Percentiles rank a stretch among this genome's conserved stretches.
phyloP scores from a whole-genome alignment of 1,140 invertebrate species.

The Apolygus lucorum region DNA sequence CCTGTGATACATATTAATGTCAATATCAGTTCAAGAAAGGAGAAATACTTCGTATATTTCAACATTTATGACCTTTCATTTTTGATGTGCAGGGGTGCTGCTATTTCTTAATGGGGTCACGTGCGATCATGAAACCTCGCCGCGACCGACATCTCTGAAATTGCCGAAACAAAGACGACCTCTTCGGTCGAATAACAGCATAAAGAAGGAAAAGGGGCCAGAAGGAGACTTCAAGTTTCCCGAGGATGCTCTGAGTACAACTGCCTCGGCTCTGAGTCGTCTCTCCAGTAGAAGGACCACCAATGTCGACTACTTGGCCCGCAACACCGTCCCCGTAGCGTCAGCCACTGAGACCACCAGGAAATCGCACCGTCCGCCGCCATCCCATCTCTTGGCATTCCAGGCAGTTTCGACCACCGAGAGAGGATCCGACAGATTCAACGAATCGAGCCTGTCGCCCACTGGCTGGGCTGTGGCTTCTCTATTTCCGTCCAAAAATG shows the following conservation, averaged over 20 bases:
- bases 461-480: slow-evolving; percentile 13
- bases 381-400: slow-evolving; percentile 6
- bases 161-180: not conserved
- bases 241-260: slow-evolving; percentile 9
- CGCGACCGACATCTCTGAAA: not conserved
- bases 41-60: not conserved
- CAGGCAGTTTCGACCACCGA: not conserved
- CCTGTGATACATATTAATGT: not conserved
- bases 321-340: slow-evolving; percentile 15
- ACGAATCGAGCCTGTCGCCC: not conserved
- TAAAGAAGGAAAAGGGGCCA: not conserved
- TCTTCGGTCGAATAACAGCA: not conserved
- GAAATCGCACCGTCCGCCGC: slow-evolving; percentile 2
- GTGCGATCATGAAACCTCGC: not conserved
- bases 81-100: slow-evolving; percentile 15
- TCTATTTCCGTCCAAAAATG: slow-evolving; percentile 1
- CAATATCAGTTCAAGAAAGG: not conserved
- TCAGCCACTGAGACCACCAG: not conserved
- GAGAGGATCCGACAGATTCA: not conserved
- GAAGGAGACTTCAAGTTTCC: not conserved
- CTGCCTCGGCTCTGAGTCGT: not conserved
- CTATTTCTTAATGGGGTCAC: not conserved
- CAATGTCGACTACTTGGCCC: not conserved
- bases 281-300: not conserved
- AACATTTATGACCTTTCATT: not conserved